A percentile compares a stretch with the other conserved stretches of the same genome.
These are phyloP conservation scores for Pogona vitticeps DNA, from an alignment of 2,113 vertebrate genomes.

Conservation along the genomic window DNA sequence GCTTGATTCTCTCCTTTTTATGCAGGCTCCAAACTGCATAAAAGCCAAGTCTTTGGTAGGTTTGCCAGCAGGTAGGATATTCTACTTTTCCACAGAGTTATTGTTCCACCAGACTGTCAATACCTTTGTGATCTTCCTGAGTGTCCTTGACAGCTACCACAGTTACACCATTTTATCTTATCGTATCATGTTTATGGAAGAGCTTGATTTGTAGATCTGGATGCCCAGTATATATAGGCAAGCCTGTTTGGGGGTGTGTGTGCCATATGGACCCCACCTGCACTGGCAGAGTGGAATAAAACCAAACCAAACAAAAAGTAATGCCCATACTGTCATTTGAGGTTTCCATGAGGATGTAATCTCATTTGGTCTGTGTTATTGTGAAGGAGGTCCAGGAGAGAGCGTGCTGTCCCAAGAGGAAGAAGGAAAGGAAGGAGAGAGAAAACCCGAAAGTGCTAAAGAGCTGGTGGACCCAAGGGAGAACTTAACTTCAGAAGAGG, in stretches of 20 bases:
- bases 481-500: no score
- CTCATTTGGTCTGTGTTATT: background rate
- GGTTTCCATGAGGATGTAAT: background rate
- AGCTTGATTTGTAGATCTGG: slow-evolving; percentile 25
- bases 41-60: slow-evolving; percentile 51
- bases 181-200: slow-evolving; percentile 8
- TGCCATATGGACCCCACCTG: no score
- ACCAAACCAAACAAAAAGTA: no score
- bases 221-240: slow-evolving; percentile 17
- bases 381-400: no score
- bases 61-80: slow-evolving; percentile 64
- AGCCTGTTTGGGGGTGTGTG: background rate
- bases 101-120: slow-evolving; percentile 29
- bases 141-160: slow-evolving; percentile 1
- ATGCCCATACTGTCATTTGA: background rate
- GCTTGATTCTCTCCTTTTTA: slow-evolving; percentile 57
- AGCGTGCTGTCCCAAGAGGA: no score
- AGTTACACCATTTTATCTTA: slow-evolving; percentile 8
- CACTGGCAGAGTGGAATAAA: no score
- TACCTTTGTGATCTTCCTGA: slow-evolving; percentile 64
- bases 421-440: no score
- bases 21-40: slow-evolving; percentile 38
- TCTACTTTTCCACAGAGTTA: slow-evolving; percentile 39
- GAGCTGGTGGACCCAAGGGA: no score
- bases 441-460: no score